Conservation (phyloP, 2,888 invertebrate genomes). For the Gnatocerus cornutus region DNA sequence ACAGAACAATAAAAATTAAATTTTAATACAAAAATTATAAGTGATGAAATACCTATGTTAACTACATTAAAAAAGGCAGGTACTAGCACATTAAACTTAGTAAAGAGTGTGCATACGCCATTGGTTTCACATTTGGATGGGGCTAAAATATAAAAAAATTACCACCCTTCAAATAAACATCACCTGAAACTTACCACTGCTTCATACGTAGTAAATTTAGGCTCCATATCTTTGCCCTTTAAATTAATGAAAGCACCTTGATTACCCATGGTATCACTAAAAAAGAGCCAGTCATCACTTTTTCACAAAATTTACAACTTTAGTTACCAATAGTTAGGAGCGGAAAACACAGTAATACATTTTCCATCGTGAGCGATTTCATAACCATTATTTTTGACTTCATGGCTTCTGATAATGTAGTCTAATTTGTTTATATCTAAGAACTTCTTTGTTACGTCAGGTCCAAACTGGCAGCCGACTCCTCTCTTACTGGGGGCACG, state of each 20-base stretch:
- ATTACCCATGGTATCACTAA: constrained; percentile 99
- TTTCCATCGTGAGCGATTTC: constrained; percentile 95
- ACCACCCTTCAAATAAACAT: constrained; percentile 31
- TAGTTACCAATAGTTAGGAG: constrained; percentile 97
- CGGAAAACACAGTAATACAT: constrained; percentile 99
- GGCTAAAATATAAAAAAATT: constrained; percentile 79
- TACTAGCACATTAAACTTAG: constrained; percentile 85
- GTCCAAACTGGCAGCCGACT: constrained; percentile 98
- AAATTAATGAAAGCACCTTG: constrained; percentile 98
- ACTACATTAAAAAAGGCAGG: constrained; percentile 61
- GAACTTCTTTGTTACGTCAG: constrained; percentile 94
- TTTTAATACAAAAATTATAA: constrained; percentile 43
- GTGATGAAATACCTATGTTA: constrained; percentile 49
- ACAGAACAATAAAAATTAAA: constrained; percentile 50
- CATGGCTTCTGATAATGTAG: constrained; percentile 97
- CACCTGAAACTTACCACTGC: constrained; percentile 86
- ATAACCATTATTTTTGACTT: constrained; percentile 97
- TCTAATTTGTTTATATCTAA: constrained; percentile 89
- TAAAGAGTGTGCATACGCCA: constrained; percentile 95
- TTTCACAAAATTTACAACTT: constrained; percentile 17
- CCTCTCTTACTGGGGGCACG: constrained; percentile 96
- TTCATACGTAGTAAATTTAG: constrained; percentile 92
- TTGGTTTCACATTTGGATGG: constrained; percentile 97
- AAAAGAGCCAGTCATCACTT: constrained; percentile 18
- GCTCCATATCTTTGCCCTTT: constrained; percentile 92